A percentile compares a stretch with the other conserved stretches of the same genome.
Evolutionary conservation across 2,888 invertebrate species (phyloP).

Genomic region (Onthophagus sagittarius): DNA sequence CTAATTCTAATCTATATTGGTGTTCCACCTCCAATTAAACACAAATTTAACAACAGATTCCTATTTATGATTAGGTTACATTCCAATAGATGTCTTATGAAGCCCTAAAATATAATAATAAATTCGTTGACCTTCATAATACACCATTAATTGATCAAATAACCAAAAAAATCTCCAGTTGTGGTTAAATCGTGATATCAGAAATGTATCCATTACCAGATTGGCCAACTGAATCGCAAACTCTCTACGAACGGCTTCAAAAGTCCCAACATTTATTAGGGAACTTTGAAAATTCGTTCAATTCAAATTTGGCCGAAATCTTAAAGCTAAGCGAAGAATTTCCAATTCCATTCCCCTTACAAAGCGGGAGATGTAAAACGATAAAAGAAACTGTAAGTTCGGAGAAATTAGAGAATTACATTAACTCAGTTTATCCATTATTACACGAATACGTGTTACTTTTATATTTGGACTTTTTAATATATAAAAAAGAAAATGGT

Average conservation of each 20-base stretch:
- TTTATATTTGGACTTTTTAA: slow-evolving; percentile 61
- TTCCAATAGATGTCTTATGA: slow-evolving; percentile 1
- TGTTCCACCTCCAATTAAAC: no score
- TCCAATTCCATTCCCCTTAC: slow-evolving; percentile 46
- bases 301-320: slow-evolving; percentile 33
- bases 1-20: no score
- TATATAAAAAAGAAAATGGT: slow-evolving; percentile 57
- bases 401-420: slow-evolving; percentile 43
- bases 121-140: not conserved
- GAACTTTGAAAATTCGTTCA: not conserved
- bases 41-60: not conserved
- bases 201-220: slow-evolving; percentile 17
- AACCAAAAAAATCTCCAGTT: not conserved
- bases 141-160: not conserved
- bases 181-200: not conserved
- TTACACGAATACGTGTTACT: slow-evolving; percentile 63
- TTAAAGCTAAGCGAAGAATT: slow-evolving; percentile 45
- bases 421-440: slow-evolving; percentile 62
- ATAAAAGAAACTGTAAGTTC: slow-evolving; percentile 27
- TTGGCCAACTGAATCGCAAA: slow-evolving; percentile 14
- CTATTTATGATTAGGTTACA: not conserved
- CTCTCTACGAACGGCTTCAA: not conserved
- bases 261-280: not conserved
- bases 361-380: slow-evolving; percentile 39
- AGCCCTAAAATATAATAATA: not conserved